These are phyloP conservation scores for Hyperoodon ampullatus DNA, from an alignment of 2,113 vertebrate species.

Conservation along the genomic window DNA sequence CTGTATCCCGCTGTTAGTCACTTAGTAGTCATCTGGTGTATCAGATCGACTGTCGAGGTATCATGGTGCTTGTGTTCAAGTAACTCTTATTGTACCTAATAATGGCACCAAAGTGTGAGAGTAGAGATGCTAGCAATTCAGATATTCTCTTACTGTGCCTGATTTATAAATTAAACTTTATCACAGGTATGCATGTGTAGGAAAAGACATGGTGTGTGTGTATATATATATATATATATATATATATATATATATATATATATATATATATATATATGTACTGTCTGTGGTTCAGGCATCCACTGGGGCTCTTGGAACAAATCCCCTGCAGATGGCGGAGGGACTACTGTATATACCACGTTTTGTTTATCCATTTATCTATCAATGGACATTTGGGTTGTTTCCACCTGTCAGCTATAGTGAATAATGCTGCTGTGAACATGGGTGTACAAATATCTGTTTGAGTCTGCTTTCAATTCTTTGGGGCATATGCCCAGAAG, in stretches of 20 bases:
- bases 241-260: too few species aligned
- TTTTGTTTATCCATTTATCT: background rate
- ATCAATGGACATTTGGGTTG: background rate
- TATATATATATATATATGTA: background rate
- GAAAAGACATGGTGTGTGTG: background rate
- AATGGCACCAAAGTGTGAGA: background rate
- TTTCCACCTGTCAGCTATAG: background rate
- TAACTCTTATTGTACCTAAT: background rate
- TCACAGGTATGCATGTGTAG: background rate
- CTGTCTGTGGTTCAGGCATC: background rate
- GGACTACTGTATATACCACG: background rate
- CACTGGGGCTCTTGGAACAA: background rate
- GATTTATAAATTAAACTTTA: background rate
- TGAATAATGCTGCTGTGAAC: background rate
- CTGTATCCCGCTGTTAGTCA: background rate
- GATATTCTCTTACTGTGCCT: background rate
- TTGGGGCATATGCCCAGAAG: background rate
- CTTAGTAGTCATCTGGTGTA: background rate
- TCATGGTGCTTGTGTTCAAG: background rate
- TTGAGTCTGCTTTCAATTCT: background rate
- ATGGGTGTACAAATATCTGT: background rate
- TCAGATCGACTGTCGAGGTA: background rate
- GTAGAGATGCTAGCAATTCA: background rate
- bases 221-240: too few species aligned
- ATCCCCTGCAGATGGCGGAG: too few species aligned